Evolutionary conservation across 2,888 invertebrate species (phyloP).

Genomic region (Platycnemis pennipes): DNA sequence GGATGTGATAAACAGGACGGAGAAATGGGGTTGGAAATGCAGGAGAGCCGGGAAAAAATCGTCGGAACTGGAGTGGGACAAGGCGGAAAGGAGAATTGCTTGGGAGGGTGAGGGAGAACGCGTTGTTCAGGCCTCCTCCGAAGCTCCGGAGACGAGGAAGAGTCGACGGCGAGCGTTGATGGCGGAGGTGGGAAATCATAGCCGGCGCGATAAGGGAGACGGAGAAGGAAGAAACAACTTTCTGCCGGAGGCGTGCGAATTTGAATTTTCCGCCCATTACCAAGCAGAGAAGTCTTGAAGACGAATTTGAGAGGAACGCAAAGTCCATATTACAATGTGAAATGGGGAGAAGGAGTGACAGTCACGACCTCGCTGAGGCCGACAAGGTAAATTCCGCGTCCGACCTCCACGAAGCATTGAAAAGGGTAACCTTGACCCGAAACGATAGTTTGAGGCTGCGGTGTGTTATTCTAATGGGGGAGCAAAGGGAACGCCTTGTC

Average conservation of each 20-base stretch:
- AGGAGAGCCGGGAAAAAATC: not conserved
- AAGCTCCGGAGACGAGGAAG: not conserved
- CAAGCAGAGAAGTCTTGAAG: not conserved
- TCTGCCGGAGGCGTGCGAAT: not conserved
- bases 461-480: too few species aligned
- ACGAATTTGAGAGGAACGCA: not conserved
- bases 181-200: not conserved
- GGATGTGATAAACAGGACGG: not conserved
- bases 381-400: not conserved
- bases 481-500: too few species aligned
- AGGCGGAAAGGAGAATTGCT: not conserved
- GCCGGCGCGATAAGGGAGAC: not conserved
- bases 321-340: not conserved
- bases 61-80: not conserved
- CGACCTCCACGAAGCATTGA: not conserved
- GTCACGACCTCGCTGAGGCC: not conserved
- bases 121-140: too few species aligned
- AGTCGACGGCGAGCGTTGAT: not conserved
- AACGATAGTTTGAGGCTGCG: not conserved
- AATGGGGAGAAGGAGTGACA: not conserved
- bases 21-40: not conserved
- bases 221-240: not conserved
- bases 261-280: not conserved
- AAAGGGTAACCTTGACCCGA: not conserved
- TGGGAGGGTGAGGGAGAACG: not conserved